Conservation (phyloP, 2,113 vertebrate genomes). For the Pedionomus torquatus region DNA sequence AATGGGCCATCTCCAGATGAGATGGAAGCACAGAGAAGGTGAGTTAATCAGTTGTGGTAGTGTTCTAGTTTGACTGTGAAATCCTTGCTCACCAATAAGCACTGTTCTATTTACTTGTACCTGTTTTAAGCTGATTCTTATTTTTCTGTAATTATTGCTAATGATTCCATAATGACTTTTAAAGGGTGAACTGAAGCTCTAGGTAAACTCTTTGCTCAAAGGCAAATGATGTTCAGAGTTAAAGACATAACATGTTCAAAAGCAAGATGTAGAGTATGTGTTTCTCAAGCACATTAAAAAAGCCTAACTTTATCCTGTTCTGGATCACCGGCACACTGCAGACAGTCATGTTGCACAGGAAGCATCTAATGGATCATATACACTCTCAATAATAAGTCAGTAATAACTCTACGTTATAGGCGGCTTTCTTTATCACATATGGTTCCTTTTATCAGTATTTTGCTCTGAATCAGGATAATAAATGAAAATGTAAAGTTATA, state of each 20-base stretch:
- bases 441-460: not conserved
- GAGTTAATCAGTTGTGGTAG: not conserved
- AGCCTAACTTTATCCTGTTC: not conserved
- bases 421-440: not conserved
- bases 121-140: not conserved
- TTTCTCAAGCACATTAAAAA: not conserved
- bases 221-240: not conserved
- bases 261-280: not conserved
- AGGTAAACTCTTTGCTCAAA: not conserved
- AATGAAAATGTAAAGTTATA: not conserved
- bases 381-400: not conserved
- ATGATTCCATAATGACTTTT: not conserved
- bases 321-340: not conserved
- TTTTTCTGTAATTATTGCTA: not conserved
- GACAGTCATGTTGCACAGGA: not conserved
- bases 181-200: not conserved
- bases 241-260: not conserved
- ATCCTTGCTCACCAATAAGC: not conserved
- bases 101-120: not conserved
- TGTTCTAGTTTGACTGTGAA: not conserved
- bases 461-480: not conserved
- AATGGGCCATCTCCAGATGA: conserved; percentile 96
- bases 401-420: not conserved
- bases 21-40: conserved; percentile 94
- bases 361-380: not conserved